A percentile compares a stretch with the other conserved stretches of the same genome.
phyloP scores from a whole-genome alignment of 2,797 vertebrate genomes.

The Nyctibius grandis region DNA sequence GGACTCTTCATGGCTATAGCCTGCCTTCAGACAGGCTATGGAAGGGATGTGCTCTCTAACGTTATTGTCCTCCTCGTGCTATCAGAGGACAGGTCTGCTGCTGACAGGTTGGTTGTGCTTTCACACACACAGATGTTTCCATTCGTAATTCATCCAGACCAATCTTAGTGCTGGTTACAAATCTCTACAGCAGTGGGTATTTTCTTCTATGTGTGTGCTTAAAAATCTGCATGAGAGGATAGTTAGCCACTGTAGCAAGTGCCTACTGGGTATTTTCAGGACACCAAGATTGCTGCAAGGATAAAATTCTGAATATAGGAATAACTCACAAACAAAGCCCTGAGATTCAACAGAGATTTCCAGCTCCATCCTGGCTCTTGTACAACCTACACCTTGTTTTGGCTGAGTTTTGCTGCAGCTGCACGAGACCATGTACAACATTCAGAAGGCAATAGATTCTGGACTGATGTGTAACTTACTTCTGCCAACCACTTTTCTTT shows the following conservation, averaged over 20 bases:
- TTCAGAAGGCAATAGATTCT: conserved; percentile 2
- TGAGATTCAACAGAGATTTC: background rate
- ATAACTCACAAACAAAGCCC: background rate
- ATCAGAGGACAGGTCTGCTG: background rate
- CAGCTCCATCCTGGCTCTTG: conserved; percentile 7
- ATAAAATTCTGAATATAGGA: background rate
- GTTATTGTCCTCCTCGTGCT: background rate
- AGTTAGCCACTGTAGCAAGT: background rate
- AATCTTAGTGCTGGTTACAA: background rate
- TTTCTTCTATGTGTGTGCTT: background rate
- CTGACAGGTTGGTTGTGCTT: background rate
- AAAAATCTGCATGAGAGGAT: background rate
- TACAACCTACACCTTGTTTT: background rate
- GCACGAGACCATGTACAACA: background rate
- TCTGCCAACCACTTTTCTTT: conserved; percentile 17
- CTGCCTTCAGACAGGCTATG: background rate
- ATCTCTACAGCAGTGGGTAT: background rate
- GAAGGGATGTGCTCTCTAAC: background rate
- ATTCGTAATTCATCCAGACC: background rate
- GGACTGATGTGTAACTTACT: background rate
- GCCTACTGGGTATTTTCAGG: background rate
- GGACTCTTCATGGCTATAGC: background rate
- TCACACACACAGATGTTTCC: background rate
- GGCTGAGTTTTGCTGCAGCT: conserved; percentile 23
- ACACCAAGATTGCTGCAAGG: background rate